Percentiles rank a stretch among this genome's conserved stretches.
Conservation (phyloP, 2,113 vertebrate species). For the Microcebus murinus region DNA sequence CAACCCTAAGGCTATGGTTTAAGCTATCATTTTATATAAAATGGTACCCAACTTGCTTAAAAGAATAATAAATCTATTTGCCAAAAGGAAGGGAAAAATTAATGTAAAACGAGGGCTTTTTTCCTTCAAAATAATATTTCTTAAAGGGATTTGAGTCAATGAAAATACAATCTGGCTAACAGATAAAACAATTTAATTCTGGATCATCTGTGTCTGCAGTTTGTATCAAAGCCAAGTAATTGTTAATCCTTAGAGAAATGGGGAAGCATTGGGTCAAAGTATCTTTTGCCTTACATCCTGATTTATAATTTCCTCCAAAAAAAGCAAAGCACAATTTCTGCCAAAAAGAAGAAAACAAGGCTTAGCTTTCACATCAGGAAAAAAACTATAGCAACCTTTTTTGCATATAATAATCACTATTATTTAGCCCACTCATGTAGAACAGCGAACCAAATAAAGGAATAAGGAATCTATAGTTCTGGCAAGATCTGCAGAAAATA, state of each 20-base stretch:
- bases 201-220: background rate
- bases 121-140: background rate
- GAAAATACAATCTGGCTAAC: background rate
- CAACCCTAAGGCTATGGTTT: background rate
- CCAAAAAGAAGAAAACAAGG: conserved; percentile 61
- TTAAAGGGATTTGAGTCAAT: conserved; percentile 2
- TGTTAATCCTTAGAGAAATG: conserved; percentile 4
- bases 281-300: conserved; percentile 60
- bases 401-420: conserved; percentile 62
- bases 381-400: background rate
- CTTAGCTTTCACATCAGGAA: conserved; percentile 50
- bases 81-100: background rate
- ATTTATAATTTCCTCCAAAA: conserved; percentile 64
- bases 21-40: conserved; percentile 1
- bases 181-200: background rate
- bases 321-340: conserved; percentile 14
- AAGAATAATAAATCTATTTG: conserved; percentile 4
- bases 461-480: conserved; percentile 57
- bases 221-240: background rate
- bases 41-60: background rate
- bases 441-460: conserved; percentile 48
- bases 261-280: conserved; percentile 49
- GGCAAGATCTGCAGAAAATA: background rate
- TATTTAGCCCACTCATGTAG: conserved; percentile 34
- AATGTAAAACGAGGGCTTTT: background rate